phyloP scores from a whole-genome alignment of 35 echinoderm and acorn worm species.

The Chiridota heheva region DNA sequence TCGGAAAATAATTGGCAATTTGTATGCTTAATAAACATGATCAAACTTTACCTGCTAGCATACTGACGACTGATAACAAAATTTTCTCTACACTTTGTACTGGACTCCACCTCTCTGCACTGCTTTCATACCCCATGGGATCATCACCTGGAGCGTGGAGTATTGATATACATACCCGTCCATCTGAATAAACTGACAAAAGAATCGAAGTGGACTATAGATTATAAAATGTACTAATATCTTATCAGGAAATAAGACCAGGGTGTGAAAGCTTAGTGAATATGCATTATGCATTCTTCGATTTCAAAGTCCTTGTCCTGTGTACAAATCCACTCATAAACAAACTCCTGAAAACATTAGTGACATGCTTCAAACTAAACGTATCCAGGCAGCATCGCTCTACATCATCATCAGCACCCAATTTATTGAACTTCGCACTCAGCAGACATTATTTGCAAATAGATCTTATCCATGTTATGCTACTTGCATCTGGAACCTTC shows the following conservation, averaged over 20 bases:
- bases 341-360: too few species aligned
- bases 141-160: constrained; percentile 98
- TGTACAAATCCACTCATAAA: too few species aligned
- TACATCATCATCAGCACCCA: too few species aligned
- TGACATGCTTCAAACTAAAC: too few species aligned
- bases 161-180: constrained; percentile 94
- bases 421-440: too few species aligned
- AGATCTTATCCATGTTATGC: too few species aligned
- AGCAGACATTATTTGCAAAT: too few species aligned
- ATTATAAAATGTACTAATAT: not conserved
- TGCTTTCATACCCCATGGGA: constrained; percentile 99
- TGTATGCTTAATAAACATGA: too few species aligned
- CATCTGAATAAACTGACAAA: constrained; percentile 91
- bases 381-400: too few species aligned
- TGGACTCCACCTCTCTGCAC: constrained; percentile 98
- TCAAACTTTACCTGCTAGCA: constrained; percentile 87
- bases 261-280: not conserved
- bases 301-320: too few species aligned
- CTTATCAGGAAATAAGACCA: not conserved
- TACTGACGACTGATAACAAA: constrained; percentile 92
- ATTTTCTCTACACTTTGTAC: constrained; percentile 99
- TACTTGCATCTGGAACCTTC: too few species aligned
- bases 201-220: not conserved
- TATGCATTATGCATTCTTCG: not conserved
- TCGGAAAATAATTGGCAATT: too few species aligned